Evolutionary conservation across 2,888 invertebrate species (phyloP).

Genomic region (Tupiocoris notatus): DNA sequence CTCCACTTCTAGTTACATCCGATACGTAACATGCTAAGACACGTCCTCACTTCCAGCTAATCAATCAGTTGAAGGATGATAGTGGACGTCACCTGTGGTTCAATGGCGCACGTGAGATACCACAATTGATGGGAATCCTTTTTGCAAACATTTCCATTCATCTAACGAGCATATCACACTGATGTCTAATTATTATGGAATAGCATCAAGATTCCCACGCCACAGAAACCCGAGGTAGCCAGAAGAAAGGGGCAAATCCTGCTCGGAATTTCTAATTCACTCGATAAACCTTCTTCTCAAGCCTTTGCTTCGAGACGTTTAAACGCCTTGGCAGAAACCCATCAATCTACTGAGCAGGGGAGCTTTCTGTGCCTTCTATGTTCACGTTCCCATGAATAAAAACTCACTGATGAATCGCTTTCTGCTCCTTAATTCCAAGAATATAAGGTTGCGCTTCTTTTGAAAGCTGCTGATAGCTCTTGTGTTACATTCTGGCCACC

Average conservation of each 20-base stretch:
- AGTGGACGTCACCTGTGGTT: too few species aligned
- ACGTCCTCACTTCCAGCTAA: too few species aligned
- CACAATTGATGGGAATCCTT: too few species aligned
- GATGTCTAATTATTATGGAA: too few species aligned
- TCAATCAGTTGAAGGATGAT: too few species aligned
- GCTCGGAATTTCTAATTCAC: conserved; percentile 27
- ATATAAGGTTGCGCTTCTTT: background rate
- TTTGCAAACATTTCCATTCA: too few species aligned
- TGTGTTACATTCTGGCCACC: background rate
- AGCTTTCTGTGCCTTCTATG: background rate
- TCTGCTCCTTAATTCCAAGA: background rate
- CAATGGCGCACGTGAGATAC: too few species aligned
- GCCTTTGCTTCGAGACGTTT: background rate
- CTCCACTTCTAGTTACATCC: too few species aligned
- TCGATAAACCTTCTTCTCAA: conserved; percentile 4
- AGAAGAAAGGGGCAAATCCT: conserved; percentile 19
- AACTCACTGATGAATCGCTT: background rate
- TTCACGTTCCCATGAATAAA: conserved; percentile 11
- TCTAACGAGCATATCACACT: too few species aligned
- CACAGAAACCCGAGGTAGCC: too few species aligned
- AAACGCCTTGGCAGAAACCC: conserved; percentile 5
- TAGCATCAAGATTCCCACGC: too few species aligned
- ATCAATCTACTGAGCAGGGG: conserved; percentile 2
- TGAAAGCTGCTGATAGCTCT: background rate
- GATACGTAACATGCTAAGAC: too few species aligned